phyloP scores from a whole-genome alignment of 2,113 vertebrate genomes.

The Cyphomyrus plagiostoma region DNA sequence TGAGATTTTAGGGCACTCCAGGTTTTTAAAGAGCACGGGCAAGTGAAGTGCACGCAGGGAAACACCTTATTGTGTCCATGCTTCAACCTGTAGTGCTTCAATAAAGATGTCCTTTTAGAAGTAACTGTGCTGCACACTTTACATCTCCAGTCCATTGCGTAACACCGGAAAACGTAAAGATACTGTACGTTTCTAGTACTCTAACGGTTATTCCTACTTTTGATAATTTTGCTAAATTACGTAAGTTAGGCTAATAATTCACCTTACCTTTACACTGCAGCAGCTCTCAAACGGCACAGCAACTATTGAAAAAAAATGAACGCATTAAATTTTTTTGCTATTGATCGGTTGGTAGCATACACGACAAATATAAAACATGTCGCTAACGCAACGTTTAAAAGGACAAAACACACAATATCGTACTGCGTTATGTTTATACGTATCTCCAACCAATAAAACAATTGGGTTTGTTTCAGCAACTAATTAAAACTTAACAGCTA shows the following conservation, averaged over 20 bases:
- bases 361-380: neutral
- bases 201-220: neutral
- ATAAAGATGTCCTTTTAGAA: neutral
- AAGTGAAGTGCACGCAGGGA: neutral
- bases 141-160: neutral
- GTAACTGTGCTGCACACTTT: neutral
- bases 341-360: neutral
- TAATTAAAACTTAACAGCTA: neutral
- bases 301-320: neutral
- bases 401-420: neutral
- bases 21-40: neutral
- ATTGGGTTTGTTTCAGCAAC: neutral
- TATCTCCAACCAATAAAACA: neutral
- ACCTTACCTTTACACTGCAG: neutral
- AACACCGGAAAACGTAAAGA: neutral
- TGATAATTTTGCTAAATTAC: neutral
- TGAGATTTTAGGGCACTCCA: neutral
- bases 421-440: neutral
- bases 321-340: neutral
- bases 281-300: neutral
- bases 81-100: neutral
- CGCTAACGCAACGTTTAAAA: neutral
- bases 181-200: neutral
- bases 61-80: neutral
- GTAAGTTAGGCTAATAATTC: neutral